These are phyloP conservation scores for Lophura nycthemera DNA, from an alignment of 2,113 vertebrate species.

Conservation along the genomic window DNA sequence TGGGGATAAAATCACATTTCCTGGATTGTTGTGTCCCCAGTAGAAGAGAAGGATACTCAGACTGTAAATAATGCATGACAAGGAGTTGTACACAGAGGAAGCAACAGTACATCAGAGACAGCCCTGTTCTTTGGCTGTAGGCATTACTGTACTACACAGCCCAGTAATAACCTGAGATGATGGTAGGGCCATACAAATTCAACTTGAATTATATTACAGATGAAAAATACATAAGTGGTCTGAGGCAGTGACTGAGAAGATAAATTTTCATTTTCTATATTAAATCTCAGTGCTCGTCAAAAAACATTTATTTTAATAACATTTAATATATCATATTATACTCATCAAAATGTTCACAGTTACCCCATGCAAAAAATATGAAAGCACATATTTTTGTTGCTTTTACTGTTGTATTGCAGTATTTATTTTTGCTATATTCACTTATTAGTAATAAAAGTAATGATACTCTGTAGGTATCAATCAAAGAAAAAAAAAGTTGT, in stretches of 20 bases:
- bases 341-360: neutral
- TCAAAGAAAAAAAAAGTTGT: neutral
- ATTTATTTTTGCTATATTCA: neutral
- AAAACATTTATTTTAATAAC: neutral
- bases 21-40: fast-evolving
- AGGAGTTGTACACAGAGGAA: neutral
- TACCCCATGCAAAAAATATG: neutral
- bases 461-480: neutral
- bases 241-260: fast-evolving
- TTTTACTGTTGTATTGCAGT: neutral
- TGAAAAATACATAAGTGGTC: neutral
- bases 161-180: neutral
- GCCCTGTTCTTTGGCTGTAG: neutral
- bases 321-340: neutral
- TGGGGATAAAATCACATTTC: neutral
- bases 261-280: neutral
- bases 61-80: neutral
- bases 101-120: neutral
- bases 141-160: neutral
- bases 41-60: neutral
- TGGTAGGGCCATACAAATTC: neutral
- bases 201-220: neutral
- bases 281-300: neutral
- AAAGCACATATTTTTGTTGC: neutral
- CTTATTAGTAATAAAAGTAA: neutral